Base-by-base conservation (phyloP, 2,113 vertebrate species). In the Apistogramma diplotaenia region DNA sequence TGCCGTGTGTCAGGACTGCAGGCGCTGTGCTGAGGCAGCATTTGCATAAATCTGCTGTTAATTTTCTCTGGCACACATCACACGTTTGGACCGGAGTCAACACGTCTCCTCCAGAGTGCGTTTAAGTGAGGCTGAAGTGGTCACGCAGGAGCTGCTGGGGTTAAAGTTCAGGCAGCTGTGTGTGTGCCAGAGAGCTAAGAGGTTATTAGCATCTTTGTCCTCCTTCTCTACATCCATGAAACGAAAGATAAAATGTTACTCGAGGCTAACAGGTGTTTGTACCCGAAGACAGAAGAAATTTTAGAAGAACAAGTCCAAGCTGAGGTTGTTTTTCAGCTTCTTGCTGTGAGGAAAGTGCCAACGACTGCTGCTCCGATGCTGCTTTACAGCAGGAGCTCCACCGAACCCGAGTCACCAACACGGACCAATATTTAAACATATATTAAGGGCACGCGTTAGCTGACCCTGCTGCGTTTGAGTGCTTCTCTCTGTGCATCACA, bases 31-130 rank as follows among this genome's bases (percentile, higher is more conserved):
- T 76, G 78, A 85, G 72, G 59, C n/a, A 25, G 43, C 62, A 55
- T 86, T 81, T 73, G 54, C 85, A 86, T 77, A n/a, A 9, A 85
- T 51, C 25, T n/a, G 60, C 25, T 13, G 37, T 75, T 4, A 9
- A 83, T 78, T 67, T 77, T 49, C 56, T 80, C 74, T n/a, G 59
- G 53, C 79, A 82, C 72, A 75, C 62, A 37, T 76, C 33, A 13
- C 9, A n/a, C 37, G 5, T 72, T 31, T 86, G 85, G 76, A 81
- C 5, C 27, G 7, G 58, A 88, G 73, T 84, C 85, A 67, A 79
- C 59, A 29, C 51, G 18, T 54, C 51, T 85, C 51, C 53, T 59
- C 49, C 35, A 51, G 56, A 81, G 73, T 31, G 2, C 70, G 46
- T 85, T 58, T 67, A 62, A n/a, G 72, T 65, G 61, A 65, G 4